These are phyloP conservation scores for Leucania comma DNA, from an alignment of 2,888 invertebrate species.

Conservation along the genomic window DNA sequence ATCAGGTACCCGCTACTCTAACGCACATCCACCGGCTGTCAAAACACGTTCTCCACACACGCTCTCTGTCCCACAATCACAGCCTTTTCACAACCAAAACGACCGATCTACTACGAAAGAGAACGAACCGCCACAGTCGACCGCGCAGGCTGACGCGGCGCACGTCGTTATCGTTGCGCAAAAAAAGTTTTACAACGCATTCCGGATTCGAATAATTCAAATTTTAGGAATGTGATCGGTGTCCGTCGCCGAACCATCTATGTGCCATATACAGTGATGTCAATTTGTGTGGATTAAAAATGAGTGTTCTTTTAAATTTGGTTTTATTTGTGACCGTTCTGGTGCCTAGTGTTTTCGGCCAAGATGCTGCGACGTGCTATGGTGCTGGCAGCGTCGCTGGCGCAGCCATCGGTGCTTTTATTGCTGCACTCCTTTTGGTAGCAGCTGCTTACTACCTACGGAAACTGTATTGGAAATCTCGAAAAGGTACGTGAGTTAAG, in stretches of 20 bases:
- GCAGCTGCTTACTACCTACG: conserved; percentile 91
- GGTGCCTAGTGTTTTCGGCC: conserved; percentile 86
- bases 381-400: conserved; percentile 93
- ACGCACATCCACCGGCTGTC: conserved; percentile 72
- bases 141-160: conserved; percentile 84
- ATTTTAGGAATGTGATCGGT: conserved; percentile 85
- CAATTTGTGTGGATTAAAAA: conserved; percentile 75
- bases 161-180: conserved; percentile 73
- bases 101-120: conserved; percentile 63
- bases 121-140: conserved; percentile 76
- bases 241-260: conserved; percentile 74
- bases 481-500: conserved; percentile 85
- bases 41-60: conserved; percentile 87
- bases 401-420: conserved; percentile 93
- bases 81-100: conserved; percentile 78
- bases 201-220: conserved; percentile 76
- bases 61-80: conserved; percentile 85
- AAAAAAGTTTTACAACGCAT: conserved; percentile 76
- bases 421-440: conserved; percentile 91
- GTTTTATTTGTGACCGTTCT: conserved; percentile 84
- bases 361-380: conserved; percentile 90
- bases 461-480: conserved; percentile 92
- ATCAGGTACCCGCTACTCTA: conserved; percentile 20
- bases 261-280: conserved; percentile 88
- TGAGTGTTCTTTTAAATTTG: conserved; percentile 85